Conservation (phyloP, 2,888 invertebrate genomes). For the Biston stratarius region DNA sequence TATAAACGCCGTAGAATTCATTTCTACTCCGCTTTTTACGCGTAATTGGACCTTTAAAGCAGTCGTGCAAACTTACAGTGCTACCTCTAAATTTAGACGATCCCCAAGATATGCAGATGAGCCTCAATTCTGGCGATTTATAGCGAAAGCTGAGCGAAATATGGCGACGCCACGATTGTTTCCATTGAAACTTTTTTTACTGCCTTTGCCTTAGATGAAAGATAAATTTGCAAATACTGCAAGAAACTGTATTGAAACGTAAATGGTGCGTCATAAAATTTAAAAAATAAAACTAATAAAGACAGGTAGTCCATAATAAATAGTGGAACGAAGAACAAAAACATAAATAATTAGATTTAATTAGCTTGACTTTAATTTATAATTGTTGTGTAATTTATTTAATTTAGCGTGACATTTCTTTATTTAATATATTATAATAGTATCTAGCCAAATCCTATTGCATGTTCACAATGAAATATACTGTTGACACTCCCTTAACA, state of each 20-base stretch:
- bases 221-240: conserved; percentile 77
- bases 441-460: too few species aligned
- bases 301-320: conserved; percentile 7
- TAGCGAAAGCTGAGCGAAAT: conserved; percentile 78
- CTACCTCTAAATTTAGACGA: conserved; percentile 50
- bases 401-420: too few species aligned
- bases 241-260: conserved; percentile 72
- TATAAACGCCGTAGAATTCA: conserved; percentile 33
- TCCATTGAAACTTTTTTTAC: conserved; percentile 79
- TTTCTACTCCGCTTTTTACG: conserved; percentile 31
- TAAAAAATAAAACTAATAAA: conserved; percentile 24
- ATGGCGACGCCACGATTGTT: conserved; percentile 75
- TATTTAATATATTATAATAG: too few species aligned
- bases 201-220: conserved; percentile 71
- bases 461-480: too few species aligned
- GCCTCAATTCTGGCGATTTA: conserved; percentile 77
- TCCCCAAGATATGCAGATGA: conserved; percentile 77
- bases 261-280: conserved; percentile 55
- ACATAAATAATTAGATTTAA: too few species aligned
- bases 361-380: too few species aligned
- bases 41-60: conserved; percentile 40
- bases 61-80: conserved; percentile 45
- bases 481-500: too few species aligned
- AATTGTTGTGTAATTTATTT: too few species aligned
- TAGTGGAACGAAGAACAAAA: not conserved